phyloP scores from a whole-genome alignment of 2,888 invertebrate genomes.

The Agriopis marginaria region DNA sequence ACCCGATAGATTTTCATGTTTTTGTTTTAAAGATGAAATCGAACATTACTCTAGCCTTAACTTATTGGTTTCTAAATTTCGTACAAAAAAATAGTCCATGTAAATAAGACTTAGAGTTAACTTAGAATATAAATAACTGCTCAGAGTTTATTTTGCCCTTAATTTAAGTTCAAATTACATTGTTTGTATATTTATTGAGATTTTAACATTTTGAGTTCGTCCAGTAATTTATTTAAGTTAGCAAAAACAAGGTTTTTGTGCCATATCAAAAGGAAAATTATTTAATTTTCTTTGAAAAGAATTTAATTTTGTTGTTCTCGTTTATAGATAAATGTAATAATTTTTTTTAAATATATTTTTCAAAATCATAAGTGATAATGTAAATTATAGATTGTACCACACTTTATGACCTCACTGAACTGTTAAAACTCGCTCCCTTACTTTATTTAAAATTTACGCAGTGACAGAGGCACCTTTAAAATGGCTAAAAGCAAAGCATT shows the following conservation, averaged over 20 bases:
- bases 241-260: background rate
- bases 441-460: no score
- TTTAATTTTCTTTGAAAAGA: background rate
- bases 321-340: background rate
- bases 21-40: slow-evolving; percentile 14
- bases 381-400: background rate
- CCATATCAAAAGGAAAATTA: background rate
- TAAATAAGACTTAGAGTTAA: slow-evolving; percentile 9
- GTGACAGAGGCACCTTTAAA: no score
- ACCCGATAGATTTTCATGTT: no score
- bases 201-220: background rate
- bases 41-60: slow-evolving; percentile 7
- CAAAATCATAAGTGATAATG: slow-evolving; percentile 28
- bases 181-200: slow-evolving; percentile 29
- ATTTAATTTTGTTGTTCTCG: background rate
- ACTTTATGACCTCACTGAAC: slow-evolving; percentile 1
- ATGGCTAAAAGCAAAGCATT: no score
- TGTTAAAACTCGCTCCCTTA: background rate
- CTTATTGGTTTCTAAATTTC: slow-evolving; percentile 17
- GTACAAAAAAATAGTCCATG: slow-evolving; percentile 34
- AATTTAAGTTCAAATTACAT: slow-evolving; percentile 40
- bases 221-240: background rate
- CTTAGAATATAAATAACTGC: slow-evolving; percentile 32
- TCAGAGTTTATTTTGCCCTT: slow-evolving; percentile 45
- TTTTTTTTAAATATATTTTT: background rate